Evolutionary conservation across 2,113 vertebrate genomes (phyloP).

Genomic region (Mugil cephalus): DNA sequence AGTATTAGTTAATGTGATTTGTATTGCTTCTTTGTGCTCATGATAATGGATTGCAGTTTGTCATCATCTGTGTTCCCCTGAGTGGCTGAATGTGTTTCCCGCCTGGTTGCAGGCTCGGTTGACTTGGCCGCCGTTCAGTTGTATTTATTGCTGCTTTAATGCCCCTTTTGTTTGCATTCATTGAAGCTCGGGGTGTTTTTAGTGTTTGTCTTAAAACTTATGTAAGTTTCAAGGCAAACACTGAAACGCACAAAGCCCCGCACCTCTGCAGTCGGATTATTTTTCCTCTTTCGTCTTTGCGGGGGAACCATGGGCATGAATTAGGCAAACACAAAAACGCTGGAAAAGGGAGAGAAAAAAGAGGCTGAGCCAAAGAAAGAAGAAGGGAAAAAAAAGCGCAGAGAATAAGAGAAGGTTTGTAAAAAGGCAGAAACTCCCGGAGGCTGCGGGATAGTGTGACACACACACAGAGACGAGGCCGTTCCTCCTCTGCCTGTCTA

Average conservation of each 20-base stretch:
- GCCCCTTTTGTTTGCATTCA: not conserved
- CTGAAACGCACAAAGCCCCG: too few species aligned
- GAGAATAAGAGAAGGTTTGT: constrained; percentile 38
- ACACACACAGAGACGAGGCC: constrained; percentile 9
- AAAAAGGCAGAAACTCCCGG: constrained; percentile 48
- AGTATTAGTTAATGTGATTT: not conserved
- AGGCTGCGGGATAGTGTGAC: constrained; percentile 53
- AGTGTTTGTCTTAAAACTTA: not conserved
- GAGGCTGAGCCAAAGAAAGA: not conserved
- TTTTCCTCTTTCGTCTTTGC: not conserved
- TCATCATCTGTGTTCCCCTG: not conserved
- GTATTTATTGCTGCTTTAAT: constrained; percentile 1
- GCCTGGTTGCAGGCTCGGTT: not conserved
- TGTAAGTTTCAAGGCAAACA: too few species aligned
- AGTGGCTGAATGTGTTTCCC: not conserved
- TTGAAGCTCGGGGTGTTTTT: not conserved
- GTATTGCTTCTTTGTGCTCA: not conserved
- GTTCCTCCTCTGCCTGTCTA: constrained; percentile 59
- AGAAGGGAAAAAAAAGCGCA: not conserved
- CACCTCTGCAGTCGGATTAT: too few species aligned
- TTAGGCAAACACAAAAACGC: constrained; percentile 5
- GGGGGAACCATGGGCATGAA: not conserved
- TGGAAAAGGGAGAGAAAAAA: not conserved
- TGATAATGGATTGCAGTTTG: not conserved
- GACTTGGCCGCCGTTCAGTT: not conserved